Base-by-base conservation (phyloP, 2,113 vertebrate species). In the Phaethornis superciliosus region DNA sequence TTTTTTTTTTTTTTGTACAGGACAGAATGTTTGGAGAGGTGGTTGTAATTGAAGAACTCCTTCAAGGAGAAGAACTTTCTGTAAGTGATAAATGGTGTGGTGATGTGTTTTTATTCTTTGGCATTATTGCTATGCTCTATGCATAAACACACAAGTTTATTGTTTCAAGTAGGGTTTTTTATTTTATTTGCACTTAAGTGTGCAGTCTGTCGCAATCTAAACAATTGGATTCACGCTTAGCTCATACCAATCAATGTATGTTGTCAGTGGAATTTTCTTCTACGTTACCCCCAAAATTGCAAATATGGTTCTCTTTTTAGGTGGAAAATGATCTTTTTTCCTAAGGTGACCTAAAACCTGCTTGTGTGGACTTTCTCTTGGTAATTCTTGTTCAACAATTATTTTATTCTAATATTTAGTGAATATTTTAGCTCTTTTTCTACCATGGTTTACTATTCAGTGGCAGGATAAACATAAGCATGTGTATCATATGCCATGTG, bases 31-130 rank as follows among this genome's bases (percentile, higher is more conserved):
- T 98, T 82, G 99, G 98, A 51, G 98, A 98, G n/a, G 98, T 98
- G 1, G 98, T 99, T 82, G 98, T 99, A 85, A 96, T 99, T 30
- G 99, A 99, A 86, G 99, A 99, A 88, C 98, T 99, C 22, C 97
- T 99, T 10, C 98, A 99, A 85, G 99, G 99, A 64, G 98, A 99
- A 95, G 99, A 99, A 92, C 97, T 99, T 81, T 99, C 98, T 75
- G 99, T 99, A 97, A 93, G 98, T 98, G 30, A 46, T 37, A 6
- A 0, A 26, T 46, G 24, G 10, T 68, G 63, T 79, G n/a, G 56
- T 71, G 47, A n/a, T 54, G 33, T 96, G 54, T n/a, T 78, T 72
- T 93, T 64, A 27, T 52, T 80, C 42, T 60, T 88, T 78, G 58
- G 10, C 21, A 18, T 85, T 77, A 37, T 55, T 95, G 58, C 35